Conservation (phyloP, 2,797 vertebrate species). For the Aulostomus chinensis region DNA sequence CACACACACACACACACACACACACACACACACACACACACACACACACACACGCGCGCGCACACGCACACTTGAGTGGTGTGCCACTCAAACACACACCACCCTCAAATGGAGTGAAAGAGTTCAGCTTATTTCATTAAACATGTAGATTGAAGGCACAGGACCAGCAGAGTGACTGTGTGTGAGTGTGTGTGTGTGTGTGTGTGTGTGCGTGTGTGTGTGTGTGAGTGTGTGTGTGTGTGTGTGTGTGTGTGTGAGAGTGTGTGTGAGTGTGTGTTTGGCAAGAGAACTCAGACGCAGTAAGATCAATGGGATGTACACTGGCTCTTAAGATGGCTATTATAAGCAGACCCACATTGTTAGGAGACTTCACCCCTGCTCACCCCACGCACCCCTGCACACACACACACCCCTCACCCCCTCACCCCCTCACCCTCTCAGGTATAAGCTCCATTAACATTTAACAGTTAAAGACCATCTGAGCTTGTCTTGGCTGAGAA, state of each 20-base stretch:
- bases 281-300: conserved; percentile 25
- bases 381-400: too few relatives aligned
- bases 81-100: conserved; percentile 23
- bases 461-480: conserved; percentile 22
- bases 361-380: too few relatives aligned
- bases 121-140: conserved; percentile 55
- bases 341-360: conserved; percentile 18
- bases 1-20: too few relatives aligned
- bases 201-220: not conserved
- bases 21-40: too few relatives aligned
- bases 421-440: conserved; percentile 24
- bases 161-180: too few relatives aligned
- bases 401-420: too few relatives aligned
- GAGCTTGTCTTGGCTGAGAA: conserved; percentile 8
- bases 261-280: conserved; percentile 8
- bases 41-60: too few relatives aligned
- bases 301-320: conserved; percentile 24
- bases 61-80: conserved; percentile 29
- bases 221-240: not conserved
- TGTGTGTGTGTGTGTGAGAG: not conserved
- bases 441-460: conserved; percentile 26
- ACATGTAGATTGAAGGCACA: conserved; percentile 57
- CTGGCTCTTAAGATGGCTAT: conserved; percentile 6
- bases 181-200: too few relatives aligned
- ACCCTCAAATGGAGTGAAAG: conserved; percentile 35